Percentiles rank a stretch among this genome's conserved stretches.
Conservation (phyloP, 2,888 invertebrate species). For the Coenonympha arcania region DNA sequence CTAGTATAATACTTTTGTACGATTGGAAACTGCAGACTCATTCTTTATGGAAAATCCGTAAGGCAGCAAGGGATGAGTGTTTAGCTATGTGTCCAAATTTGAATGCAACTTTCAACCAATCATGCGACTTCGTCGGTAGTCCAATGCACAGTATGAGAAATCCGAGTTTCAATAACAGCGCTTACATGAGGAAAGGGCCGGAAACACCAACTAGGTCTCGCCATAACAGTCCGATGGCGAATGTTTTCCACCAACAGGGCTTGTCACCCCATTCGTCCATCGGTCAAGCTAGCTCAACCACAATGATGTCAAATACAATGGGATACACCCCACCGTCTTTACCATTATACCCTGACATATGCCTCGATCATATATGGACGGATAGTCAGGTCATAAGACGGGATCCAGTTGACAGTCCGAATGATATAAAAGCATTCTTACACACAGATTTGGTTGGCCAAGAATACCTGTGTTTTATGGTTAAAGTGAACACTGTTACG, state of each 20-base stretch:
- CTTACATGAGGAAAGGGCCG: conserved; percentile 51
- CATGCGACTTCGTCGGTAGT: conserved; percentile 58
- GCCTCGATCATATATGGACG: conserved; percentile 92
- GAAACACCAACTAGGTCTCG: conserved; percentile 53
- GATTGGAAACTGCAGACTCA: conserved; percentile 85
- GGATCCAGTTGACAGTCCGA: conserved; percentile 52
- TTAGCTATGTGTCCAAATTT: conserved; percentile 73
- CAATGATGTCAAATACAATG: conserved; percentile 64
- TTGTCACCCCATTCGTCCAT: conserved; percentile 65
- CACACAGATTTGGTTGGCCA: conserved; percentile 90
- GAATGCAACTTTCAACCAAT: conserved; percentile 62
- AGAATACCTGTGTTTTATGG: conserved; percentile 84
- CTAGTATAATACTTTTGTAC: conserved; percentile 87
- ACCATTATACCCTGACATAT: conserved; percentile 87
- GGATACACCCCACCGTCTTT: conserved; percentile 72
- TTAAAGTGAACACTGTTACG: conserved; percentile 56
- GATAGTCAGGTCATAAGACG: conserved; percentile 73
- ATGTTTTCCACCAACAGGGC: conserved; percentile 62
- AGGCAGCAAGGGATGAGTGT: conserved; percentile 82
- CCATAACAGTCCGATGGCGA: conserved; percentile 65
- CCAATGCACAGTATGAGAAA: conserved; percentile 54
- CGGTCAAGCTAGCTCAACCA: conserved; percentile 61
- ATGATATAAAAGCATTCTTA: conserved; percentile 80
- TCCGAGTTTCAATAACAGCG: conserved; percentile 61
- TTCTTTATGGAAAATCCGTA: conserved; percentile 86